Evolutionary conservation across 1,140 invertebrate genomes (phyloP).

Genomic region (Mactra quadrangularis): DNA sequence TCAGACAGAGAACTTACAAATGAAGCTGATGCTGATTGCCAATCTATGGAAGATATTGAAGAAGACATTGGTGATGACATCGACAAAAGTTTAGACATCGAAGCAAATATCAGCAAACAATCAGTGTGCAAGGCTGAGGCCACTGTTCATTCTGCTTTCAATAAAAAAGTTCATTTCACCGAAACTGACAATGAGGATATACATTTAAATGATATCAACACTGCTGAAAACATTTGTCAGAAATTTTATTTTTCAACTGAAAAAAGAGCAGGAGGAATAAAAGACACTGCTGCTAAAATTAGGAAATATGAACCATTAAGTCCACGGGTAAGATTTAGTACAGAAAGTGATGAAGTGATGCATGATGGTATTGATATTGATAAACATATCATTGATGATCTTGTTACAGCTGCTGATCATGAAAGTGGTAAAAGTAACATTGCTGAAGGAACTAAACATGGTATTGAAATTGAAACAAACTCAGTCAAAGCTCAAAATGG

Average conservation of each 20-base stretch:
- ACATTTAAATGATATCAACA: neutral
- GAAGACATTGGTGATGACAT: neutral
- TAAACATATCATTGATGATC: neutral
- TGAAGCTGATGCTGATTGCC: neutral
- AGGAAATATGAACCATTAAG: neutral
- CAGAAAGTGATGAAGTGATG: neutral
- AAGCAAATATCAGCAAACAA: neutral
- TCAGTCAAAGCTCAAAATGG: too few species aligned
- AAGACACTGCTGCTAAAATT: too few species aligned
- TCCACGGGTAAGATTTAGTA: conserved; percentile 18
- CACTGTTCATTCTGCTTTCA: neutral
- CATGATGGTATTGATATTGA: neutral
- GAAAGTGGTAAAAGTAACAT: too few species aligned
- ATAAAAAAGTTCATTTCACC: neutral
- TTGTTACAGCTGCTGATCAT: neutral
- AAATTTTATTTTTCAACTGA: neutral
- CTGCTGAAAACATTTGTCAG: conserved; percentile 6
- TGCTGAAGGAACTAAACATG: too few species aligned
- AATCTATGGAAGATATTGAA: neutral
- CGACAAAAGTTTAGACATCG: neutral
- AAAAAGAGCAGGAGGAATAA: neutral
- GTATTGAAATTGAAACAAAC: too few species aligned
- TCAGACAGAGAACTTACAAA: neutral
- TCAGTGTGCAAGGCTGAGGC: too few species aligned
- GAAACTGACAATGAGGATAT: too few species aligned